Evolutionary conservation across 2,888 invertebrate species (phyloP).

Genomic region (Argyresthia albistria): DNA sequence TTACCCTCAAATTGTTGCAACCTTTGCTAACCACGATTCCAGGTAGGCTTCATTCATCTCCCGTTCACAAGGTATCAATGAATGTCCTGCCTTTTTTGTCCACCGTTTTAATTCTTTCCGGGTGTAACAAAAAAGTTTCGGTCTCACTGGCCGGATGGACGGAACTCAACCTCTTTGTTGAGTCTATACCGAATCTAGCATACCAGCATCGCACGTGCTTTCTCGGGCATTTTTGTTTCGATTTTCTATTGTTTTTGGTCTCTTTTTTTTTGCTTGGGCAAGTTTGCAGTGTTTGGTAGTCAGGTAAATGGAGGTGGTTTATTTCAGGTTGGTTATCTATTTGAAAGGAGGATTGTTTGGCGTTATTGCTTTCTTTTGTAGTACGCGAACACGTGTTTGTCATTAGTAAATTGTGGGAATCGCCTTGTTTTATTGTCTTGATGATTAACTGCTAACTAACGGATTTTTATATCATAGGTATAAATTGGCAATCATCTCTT

Average conservation of each 20-base stretch:
- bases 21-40: conserved; percentile 11
- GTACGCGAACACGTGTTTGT: not conserved
- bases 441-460: not conserved
- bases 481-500: too few relatives aligned
- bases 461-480: too few relatives aligned
- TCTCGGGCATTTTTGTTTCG: not conserved
- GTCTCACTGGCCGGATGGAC: not conserved
- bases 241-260: not conserved
- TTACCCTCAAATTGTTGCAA: not conserved
- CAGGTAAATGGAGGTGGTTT: not conserved
- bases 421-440: not conserved
- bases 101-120: not conserved
- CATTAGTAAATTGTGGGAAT: not conserved
- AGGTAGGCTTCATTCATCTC: conserved; percentile 32
- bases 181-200: not conserved
- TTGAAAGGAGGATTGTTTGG: not conserved
- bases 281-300: not conserved
- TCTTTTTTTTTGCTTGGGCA: not conserved
- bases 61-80: not conserved
- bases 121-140: not conserved
- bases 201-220: conserved; percentile 2
- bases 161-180: not conserved
- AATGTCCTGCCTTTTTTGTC: not conserved
- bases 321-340: too few relatives aligned
- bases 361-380: not conserved